phyloP scores from a whole-genome alignment of 2,888 invertebrate genomes.

The Scaptomyza tumidula region DNA sequence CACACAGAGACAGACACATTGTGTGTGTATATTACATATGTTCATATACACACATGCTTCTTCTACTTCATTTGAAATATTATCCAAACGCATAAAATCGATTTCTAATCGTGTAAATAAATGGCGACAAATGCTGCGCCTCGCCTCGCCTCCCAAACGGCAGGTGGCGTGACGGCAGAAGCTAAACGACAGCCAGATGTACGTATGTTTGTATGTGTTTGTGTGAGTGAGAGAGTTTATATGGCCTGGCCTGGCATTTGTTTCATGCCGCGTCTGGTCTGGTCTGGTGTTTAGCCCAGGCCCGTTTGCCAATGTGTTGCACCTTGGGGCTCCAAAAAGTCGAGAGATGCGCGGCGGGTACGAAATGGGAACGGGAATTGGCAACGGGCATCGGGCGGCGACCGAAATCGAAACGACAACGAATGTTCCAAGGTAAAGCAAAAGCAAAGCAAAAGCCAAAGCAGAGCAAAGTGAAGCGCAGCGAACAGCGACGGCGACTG shows the following conservation, averaged over 20 bases:
- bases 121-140: constrained; percentile 73
- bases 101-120: constrained; percentile 78
- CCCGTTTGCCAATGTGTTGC: constrained; percentile 68
- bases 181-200: constrained; percentile 4
- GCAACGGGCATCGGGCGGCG: constrained; percentile 37
- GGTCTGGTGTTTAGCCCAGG: constrained; percentile 29
- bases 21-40: neutral
- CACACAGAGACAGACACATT: constrained; percentile 4
- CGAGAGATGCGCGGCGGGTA: constrained; percentile 49
- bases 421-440: constrained; percentile 36
- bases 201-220: constrained; percentile 8
- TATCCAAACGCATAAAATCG: constrained; percentile 75
- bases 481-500: constrained; percentile 12
- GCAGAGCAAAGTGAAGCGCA: constrained; percentile 36
- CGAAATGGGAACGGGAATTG: constrained; percentile 50
- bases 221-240: constrained; percentile 28
- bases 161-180: constrained; percentile 49
- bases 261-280: constrained; percentile 49
- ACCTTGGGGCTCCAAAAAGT: constrained; percentile 61
- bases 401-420: constrained; percentile 61
- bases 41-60: constrained; percentile 20
- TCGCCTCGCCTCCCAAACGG: constrained; percentile 26
- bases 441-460: constrained; percentile 37
- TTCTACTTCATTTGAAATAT: constrained; percentile 66
- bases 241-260: constrained; percentile 60